Base-by-base conservation (phyloP, 2,797 vertebrate species). In the Numenius phaeopus region DNA sequence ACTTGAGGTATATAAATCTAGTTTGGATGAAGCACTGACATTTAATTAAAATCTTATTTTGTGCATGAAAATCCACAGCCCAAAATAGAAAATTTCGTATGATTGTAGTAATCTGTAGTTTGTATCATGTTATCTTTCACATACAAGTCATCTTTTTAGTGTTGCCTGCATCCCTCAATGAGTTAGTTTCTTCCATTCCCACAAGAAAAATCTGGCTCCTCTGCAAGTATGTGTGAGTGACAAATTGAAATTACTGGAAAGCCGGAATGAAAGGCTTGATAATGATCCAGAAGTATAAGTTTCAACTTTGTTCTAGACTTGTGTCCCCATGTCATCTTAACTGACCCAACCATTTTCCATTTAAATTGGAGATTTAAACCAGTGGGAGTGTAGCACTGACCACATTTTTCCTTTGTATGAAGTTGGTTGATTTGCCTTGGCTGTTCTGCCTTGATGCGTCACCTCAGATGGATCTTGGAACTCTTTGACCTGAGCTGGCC, bases 31-130 rank as follows among this genome's bases (percentile, higher is more conserved):
- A 93, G 14, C 14, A 55, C 14, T 77, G n/a, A 39, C 42, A 50
- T 91, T 37, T 66, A 82, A 79, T 65, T 50, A 93, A 93, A 86
- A 61, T 83, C 21, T 80, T 92, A 52, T 32, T 84, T 15, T 5
- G 18, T 78, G 19, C 16, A 37, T 75, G 21, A 90, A 85, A 88
- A 64, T 71, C 29, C 11, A 30, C 32, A 52, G 8, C 37, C 23
- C 39, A 79, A 90, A 91, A 71, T n/a, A 80, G 20, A 90, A 72
- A 69, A 49, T 52, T 57, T 57, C 7, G 8, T 64, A 14, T 46
- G 4, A 64, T 40, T 79, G 8, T 59, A 49, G 20, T 59, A 70
- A 57, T 57, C 11, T 57, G 17, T 64, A 52, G 17, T 64, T 87
- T 82, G 8, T 24, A 8, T 72, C 34, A 13, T 10, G 2, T 2